Base-by-base conservation (phyloP, 2,888 invertebrate species). In the Eueremaeus valkanovi region DNA sequence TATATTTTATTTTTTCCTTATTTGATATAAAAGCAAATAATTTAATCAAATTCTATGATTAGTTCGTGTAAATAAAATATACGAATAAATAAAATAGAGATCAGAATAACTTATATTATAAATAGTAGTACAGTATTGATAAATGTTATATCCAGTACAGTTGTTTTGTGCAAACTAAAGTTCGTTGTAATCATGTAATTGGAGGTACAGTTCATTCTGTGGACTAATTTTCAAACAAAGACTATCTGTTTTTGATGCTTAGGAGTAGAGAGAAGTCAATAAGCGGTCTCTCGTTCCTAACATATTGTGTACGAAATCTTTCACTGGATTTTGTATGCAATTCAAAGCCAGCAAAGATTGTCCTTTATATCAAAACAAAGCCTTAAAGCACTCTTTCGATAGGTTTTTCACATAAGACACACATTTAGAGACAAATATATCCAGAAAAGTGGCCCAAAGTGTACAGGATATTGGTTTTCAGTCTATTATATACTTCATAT, bases 381-480 rank as follows among this genome's bases (percentile, higher is more conserved):
- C 68, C 68, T 68, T 42, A 68, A 68, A 68, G 40, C 68, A 68
- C 16, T 29, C 3, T 55, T 55, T 55, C 24, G 5, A n/a, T 55
- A 21, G 18, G 33, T 18, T 63, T 42, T 6, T 68, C 16, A 11
- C 11, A 18, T 42, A 1, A n/a, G 24, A 6, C 21, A 40, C 24
- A 40, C 33, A 68, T 66, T 36, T 36, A 13, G 36, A n/a, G 68
- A 68, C 24, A 36, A 68, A 36, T 8, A 68, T 68, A 40, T 68
- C 40, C 42, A 27, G 11, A 68, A 68, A 42, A 68, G 40, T 40
- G 63, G 33, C n/a, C 63, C 36, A 68, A 68, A 42, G 21, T 40
- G 42, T 24, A 68, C 68, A 21, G 68, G 68, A 68, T 68, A 68
- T 68, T 68, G 68, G 40, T 68, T 68, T 68, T 42, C 68, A 42